Percentiles rank a stretch among this genome's conserved stretches.
Evolutionary conservation across 2,113 vertebrate genomes (phyloP).

Genomic region (Drymodes brunneopygia): DNA sequence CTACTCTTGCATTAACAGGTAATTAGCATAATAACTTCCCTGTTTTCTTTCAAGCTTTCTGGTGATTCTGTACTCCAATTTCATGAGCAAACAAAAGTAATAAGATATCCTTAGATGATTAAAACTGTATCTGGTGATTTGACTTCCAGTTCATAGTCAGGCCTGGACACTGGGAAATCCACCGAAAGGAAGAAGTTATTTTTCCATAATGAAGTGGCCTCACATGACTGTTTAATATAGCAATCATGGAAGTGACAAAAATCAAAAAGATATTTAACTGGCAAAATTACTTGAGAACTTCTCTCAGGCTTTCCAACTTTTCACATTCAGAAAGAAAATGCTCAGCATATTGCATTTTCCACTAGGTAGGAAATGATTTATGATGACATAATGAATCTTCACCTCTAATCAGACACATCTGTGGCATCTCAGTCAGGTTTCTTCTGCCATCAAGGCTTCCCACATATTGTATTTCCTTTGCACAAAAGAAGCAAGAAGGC

Average conservation of each 20-base stretch:
- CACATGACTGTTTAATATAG: neutral
- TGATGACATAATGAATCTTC: neutral
- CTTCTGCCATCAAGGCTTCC: neutral
- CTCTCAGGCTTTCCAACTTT: neutral
- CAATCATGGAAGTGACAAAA: neutral
- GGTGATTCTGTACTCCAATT: neutral
- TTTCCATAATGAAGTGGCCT: neutral
- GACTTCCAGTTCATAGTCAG: neutral
- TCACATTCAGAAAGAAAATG: neutral
- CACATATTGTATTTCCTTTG: neutral
- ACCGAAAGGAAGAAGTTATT: neutral
- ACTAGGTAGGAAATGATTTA: neutral
- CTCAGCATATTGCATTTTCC: neutral
- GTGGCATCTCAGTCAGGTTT: neutral
- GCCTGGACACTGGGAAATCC: neutral
- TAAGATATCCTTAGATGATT: neutral
- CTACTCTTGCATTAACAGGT: neutral
- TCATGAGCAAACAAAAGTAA: neutral
- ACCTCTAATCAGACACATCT: neutral
- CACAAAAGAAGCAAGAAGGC: neutral
- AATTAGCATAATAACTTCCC: neutral
- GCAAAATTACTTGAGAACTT: neutral
- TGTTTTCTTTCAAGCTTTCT: slow-evolving; percentile 13
- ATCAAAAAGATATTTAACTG: neutral
- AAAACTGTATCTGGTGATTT: neutral